A percentile compares a stretch with the other conserved stretches of the same genome.
Evolutionary conservation across 2,113 vertebrate genomes (phyloP).

Genomic region (Montifringilla adamsi): DNA sequence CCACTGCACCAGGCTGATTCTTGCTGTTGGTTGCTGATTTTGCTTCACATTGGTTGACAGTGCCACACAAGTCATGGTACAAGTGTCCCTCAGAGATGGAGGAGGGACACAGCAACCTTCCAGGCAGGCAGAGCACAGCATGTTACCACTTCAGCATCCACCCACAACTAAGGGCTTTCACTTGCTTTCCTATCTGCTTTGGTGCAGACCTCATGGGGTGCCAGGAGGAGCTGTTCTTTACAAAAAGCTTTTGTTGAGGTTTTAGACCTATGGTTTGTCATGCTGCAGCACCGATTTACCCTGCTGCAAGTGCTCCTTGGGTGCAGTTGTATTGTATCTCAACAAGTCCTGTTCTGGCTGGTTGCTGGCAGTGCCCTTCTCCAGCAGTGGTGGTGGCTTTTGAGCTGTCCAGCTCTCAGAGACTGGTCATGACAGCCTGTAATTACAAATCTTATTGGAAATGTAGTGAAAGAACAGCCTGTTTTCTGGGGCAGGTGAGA

Average conservation of each 20-base stretch:
- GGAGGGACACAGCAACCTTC: neutral
- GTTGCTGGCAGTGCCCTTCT: neutral
- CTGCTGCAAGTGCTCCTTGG: neutral
- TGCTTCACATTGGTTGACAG: neutral
- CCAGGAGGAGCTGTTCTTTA: neutral
- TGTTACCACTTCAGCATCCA: fast-evolving
- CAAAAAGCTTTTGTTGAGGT: neutral
- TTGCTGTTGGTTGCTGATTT: neutral
- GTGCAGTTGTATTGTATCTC: neutral
- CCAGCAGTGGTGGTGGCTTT: neutral
- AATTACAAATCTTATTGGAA: neutral
- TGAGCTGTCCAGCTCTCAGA: neutral
- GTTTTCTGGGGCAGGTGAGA: neutral
- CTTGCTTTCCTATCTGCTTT: neutral
- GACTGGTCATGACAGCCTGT: neutral
- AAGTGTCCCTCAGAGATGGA: neutral
- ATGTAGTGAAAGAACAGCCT: neutral
- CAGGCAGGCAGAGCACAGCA: neutral
- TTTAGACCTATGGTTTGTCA: neutral
- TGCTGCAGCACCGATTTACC: neutral
- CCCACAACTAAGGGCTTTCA: neutral
- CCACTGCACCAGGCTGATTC: neutral
- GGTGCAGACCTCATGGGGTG: neutral
- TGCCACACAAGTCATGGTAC: neutral
- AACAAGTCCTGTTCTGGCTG: neutral